Conservation (phyloP, 1,140 invertebrate genomes). For the Trialeurodes vaporariorum region DNA sequence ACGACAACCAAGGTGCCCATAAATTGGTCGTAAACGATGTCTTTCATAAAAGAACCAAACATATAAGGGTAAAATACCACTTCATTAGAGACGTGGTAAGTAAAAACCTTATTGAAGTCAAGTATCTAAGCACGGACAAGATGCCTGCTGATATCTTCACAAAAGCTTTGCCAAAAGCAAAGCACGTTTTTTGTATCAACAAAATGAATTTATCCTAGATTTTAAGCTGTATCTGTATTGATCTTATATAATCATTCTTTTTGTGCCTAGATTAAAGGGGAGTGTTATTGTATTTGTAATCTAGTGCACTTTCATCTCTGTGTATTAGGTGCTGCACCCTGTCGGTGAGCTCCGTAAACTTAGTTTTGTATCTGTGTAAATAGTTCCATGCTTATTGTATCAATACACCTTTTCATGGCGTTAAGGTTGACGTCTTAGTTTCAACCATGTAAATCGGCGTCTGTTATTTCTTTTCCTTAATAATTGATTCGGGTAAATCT, state of each 20-base stretch:
- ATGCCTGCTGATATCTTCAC: not conserved
- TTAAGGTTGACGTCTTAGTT: no score
- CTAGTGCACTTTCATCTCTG: no score
- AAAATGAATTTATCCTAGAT: not conserved
- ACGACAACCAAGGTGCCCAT: slow-evolving; percentile 25
- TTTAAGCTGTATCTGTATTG: not conserved
- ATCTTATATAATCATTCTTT: not conserved
- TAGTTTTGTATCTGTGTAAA: no score
- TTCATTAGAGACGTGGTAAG: slow-evolving; percentile 9
- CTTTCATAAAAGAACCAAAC: slow-evolving; percentile 17
- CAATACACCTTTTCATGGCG: no score
- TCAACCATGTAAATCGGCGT: no score
- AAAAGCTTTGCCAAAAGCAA: not conserved
- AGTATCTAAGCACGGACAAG: not conserved
- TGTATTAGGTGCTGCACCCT: no score
- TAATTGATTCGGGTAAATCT: no score
- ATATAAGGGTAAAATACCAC: slow-evolving; percentile 20
- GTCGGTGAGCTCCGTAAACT: no score
- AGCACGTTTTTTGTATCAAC: not conserved
- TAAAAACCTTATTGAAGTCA: not conserved
- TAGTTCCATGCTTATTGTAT: no score
- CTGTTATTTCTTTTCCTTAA: no score
- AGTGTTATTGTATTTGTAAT: no score
- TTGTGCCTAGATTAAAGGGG: not conserved
- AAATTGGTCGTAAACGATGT: slow-evolving; percentile 15